Conservation (phyloP, 2,797 vertebrate species). For the Phataginus tricuspis region DNA sequence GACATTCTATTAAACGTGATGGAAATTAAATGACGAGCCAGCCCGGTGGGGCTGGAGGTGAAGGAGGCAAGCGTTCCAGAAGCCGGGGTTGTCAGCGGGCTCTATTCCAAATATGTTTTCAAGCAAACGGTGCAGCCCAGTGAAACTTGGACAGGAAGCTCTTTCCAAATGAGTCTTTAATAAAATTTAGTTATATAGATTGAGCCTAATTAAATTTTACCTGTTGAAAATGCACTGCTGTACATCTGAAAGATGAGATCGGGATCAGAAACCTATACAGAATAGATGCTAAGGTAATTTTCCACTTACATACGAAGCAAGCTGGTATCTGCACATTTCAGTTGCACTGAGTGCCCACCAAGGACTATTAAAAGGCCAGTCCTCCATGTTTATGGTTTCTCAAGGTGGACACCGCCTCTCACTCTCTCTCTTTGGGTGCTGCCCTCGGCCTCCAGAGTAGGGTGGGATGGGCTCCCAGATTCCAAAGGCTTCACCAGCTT, state of each 20-base stretch:
- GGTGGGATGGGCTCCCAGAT: not conserved
- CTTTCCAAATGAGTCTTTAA: slow-evolving; percentile 82
- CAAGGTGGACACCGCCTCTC: fast-evolving
- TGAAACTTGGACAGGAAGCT: slow-evolving; percentile 65
- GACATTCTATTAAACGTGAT: slow-evolving; percentile 44
- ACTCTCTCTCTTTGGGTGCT: not conserved
- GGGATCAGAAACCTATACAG: slow-evolving; percentile 70
- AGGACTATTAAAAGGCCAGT: slow-evolving; percentile 49
- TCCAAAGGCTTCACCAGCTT: not conserved
- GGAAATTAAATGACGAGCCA: slow-evolving; percentile 56
- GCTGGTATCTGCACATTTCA: slow-evolving; percentile 67
- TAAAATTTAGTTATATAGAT: slow-evolving; percentile 85
- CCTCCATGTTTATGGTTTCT: not conserved
- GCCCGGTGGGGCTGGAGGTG: not conserved
- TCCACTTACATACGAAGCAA: slow-evolving; percentile 73
- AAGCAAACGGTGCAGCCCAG: slow-evolving; percentile 22
- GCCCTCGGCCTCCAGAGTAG: not conserved
- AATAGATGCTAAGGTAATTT: slow-evolving; percentile 77
- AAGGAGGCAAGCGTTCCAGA: fast-evolving
- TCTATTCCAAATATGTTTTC: slow-evolving; percentile 53
- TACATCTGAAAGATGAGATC: slow-evolving; percentile 73
- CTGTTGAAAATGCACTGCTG: slow-evolving; percentile 67
- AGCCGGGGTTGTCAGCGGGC: not conserved
- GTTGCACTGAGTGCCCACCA: not conserved
- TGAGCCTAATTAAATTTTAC: slow-evolving; percentile 84